phyloP scores from a whole-genome alignment of 2,797 vertebrate genomes.

The Rousettus madagascariensis region DNA sequence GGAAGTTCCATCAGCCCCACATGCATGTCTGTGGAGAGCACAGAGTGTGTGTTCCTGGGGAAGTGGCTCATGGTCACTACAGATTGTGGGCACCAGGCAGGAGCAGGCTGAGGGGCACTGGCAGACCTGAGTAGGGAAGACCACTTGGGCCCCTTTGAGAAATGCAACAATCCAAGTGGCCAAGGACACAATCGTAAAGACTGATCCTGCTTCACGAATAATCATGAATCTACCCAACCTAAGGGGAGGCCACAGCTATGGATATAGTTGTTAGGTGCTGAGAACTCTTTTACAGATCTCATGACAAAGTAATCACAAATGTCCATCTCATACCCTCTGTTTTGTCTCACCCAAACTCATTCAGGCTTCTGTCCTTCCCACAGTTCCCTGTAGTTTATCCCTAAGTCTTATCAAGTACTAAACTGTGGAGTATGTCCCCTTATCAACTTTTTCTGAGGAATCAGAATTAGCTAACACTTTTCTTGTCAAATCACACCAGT shows the following conservation, averaged over 20 bases:
- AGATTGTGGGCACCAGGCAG: fast-evolving
- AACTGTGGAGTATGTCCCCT: neutral
- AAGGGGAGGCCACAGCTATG: slow-evolving; percentile 86
- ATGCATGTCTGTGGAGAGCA: neutral
- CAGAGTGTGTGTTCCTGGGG: too few species aligned
- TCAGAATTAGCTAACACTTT: neutral
- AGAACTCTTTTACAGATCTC: too few species aligned
- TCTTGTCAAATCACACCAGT: neutral
- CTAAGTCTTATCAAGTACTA: neutral
- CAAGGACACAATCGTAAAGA: slow-evolving; percentile 94
- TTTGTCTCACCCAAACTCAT: too few species aligned
- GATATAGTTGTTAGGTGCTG: too few species aligned
- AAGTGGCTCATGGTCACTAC: neutral
- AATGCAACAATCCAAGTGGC: slow-evolving; percentile 92
- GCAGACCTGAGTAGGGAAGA: slow-evolving; percentile 89
- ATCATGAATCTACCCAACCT: slow-evolving; percentile 91
- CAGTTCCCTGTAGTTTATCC: neutral
- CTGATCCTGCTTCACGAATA: slow-evolving; percentile 89
- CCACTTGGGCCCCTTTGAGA: slow-evolving; percentile 88
- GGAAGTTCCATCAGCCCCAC: neutral
- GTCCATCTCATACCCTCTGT: too few species aligned
- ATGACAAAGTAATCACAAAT: too few species aligned
- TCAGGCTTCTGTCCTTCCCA: neutral
- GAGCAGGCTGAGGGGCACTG: slow-evolving; percentile 41
- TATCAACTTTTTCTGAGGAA: neutral